These are phyloP conservation scores for Poeciliopsis occidentalis DNA, from an alignment of 2,113 vertebrate genomes.

Conservation along the genomic window DNA sequence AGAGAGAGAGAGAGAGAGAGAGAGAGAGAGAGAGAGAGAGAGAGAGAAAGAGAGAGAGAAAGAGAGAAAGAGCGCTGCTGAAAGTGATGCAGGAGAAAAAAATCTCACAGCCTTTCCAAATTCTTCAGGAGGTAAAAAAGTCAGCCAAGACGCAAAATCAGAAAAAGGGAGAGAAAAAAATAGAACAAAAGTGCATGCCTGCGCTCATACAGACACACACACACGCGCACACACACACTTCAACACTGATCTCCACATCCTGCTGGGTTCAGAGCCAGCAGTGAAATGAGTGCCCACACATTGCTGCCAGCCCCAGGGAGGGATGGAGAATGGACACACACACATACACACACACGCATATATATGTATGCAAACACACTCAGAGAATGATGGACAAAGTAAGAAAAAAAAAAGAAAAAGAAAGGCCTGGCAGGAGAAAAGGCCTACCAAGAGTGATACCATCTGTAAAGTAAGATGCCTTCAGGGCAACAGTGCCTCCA, in stretches of 20 bases:
- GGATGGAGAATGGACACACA: constrained; percentile 70
- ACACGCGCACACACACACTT: constrained; percentile 63
- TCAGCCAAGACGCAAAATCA: constrained; percentile 86
- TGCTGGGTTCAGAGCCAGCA: constrained; percentile 82
- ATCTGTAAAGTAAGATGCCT: constrained; percentile 67
- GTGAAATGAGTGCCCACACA: constrained; percentile 80
- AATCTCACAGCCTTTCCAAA: constrained; percentile 83
- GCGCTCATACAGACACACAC: constrained; percentile 28
- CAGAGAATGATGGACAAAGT: constrained; percentile 45
- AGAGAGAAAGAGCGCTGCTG: constrained; percentile 65
- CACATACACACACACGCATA: neutral
- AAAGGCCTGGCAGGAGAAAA: constrained; percentile 51
- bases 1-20: too few species aligned
- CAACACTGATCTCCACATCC: constrained; percentile 82
- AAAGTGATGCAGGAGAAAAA: constrained; percentile 79
- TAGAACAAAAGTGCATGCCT: constrained; percentile 64
- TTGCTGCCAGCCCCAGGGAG: constrained; percentile 81
- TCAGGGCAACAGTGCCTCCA: constrained; percentile 53
- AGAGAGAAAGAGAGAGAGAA: constrained; percentile 59
- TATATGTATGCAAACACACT: constrained; percentile 3
- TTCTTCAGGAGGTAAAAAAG: constrained; percentile 87
- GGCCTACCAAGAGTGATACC: constrained; percentile 64
- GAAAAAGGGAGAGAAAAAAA: constrained; percentile 66
- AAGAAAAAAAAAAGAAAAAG: constrained; percentile 8
- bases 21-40: too few species aligned